phyloP scores from a whole-genome alignment of 2,797 vertebrate genomes.

The Gymnothorax reevesii region DNA sequence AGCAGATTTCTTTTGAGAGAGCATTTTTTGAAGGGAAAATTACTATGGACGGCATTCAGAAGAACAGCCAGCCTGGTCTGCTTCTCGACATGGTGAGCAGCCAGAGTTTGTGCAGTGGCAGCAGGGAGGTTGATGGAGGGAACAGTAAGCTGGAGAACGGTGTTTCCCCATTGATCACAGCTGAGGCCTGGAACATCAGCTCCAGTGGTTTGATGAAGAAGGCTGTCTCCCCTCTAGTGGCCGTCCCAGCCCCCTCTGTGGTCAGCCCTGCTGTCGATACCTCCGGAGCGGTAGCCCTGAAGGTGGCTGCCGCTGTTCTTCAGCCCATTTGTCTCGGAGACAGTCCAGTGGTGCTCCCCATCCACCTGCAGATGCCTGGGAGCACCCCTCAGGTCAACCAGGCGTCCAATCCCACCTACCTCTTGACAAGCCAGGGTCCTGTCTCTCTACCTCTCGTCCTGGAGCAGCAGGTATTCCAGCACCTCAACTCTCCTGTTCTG shows the following conservation, averaged over 20 bases:
- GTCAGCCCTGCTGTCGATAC: slow-evolving; percentile 76
- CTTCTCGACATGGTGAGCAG: slow-evolving; percentile 74
- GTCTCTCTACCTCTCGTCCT: slow-evolving; percentile 88
- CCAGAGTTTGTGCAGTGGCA: slow-evolving; percentile 59
- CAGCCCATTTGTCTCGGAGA: slow-evolving; percentile 95
- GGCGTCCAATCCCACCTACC: slow-evolving; percentile 79
- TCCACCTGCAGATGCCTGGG: slow-evolving; percentile 86
- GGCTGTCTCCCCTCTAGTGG: slow-evolving; percentile 72
- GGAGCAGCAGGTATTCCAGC: slow-evolving; percentile 94
- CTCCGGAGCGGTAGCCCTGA: slow-evolving; percentile 85
- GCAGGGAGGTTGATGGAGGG: slow-evolving; percentile 50
- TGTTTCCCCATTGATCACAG: slow-evolving; percentile 72
- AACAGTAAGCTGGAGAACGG: slow-evolving; percentile 79
- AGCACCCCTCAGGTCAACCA: slow-evolving; percentile 81
- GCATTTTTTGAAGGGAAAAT: slow-evolving; percentile 34
- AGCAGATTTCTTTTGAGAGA: slow-evolving; percentile 39
- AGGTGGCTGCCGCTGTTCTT: slow-evolving; percentile 89
- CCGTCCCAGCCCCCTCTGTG: slow-evolving; percentile 75
- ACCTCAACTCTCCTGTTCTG: slow-evolving; percentile 85
- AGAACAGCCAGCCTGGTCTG: slow-evolving; percentile 71
- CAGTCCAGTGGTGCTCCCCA: slow-evolving; percentile 88
- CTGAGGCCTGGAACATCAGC: slow-evolving; percentile 81
- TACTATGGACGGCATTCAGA: slow-evolving; percentile 82
- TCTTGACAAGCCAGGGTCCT: slow-evolving; percentile 89
- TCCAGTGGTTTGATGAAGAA: slow-evolving; percentile 82